Evolutionary conservation across 1,140 invertebrate genomes (phyloP).

Genomic region (Leptopilina clavipes): DNA sequence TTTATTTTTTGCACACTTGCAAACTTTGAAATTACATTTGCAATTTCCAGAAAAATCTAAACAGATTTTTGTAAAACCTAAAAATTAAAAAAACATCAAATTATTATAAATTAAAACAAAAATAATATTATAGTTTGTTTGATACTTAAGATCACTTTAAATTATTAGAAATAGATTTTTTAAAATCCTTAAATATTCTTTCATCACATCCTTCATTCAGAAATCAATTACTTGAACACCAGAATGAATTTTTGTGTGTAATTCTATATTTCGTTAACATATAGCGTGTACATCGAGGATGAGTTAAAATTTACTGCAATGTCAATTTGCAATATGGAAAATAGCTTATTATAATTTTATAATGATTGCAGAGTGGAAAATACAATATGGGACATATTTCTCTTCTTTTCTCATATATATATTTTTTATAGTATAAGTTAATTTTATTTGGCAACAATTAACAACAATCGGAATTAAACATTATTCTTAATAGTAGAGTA

Average conservation of each 20-base stretch:
- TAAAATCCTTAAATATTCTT: no score
- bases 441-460: constrained; percentile 74
- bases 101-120: no score
- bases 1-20: not conserved
- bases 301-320: constrained; percentile 65
- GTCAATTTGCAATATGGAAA: constrained; percentile 66
- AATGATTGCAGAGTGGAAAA: constrained; percentile 69
- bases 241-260: constrained; percentile 56
- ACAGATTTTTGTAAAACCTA: no score
- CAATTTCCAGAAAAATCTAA: no score
- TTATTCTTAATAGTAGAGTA: constrained; percentile 54
- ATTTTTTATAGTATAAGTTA: constrained; percentile 55
- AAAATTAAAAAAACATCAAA: no score
- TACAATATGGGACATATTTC: constrained; percentile 60
- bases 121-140: no score
- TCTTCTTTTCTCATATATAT: constrained; percentile 48
- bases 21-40: no score
- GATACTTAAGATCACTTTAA: no score
- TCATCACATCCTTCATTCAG: no score
- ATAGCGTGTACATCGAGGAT: constrained; percentile 70
- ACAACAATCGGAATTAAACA: constrained; percentile 69
- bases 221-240: not conserved
- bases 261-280: constrained; percentile 69
- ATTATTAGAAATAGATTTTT: no score
- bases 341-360: constrained; percentile 68